Evolutionary conservation across 2,888 invertebrate species (phyloP).

Genomic region (Polymixis lichenea): DNA sequence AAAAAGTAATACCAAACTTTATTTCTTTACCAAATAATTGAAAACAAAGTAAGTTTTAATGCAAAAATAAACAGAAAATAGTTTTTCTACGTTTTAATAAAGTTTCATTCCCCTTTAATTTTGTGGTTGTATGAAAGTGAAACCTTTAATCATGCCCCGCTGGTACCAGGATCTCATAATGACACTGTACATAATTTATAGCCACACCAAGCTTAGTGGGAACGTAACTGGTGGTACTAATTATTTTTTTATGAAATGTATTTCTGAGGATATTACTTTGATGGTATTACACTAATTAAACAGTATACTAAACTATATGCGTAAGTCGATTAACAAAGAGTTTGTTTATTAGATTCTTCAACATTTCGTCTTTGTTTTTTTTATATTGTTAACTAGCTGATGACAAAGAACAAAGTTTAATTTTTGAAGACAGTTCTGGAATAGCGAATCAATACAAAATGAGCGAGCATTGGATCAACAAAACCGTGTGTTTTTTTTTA

Average conservation of each 20-base stretch:
- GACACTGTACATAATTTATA: constrained; percentile 62
- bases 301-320: not conserved
- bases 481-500: not conserved
- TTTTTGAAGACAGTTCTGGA: not conserved
- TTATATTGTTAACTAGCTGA: not conserved
- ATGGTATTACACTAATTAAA: constrained; percentile 7
- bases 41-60: not conserved
- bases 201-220: constrained; percentile 28
- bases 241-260: not conserved
- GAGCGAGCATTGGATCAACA: not conserved
- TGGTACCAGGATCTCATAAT: constrained; percentile 71
- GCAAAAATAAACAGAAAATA: not conserved
- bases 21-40: not conserved
- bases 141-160: constrained; percentile 51
- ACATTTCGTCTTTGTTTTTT: no score
- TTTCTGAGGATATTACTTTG: constrained; percentile 9
- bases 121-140: constrained; percentile 42
- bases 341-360: not conserved
- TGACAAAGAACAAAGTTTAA: not conserved
- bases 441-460: not conserved
- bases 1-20: not conserved
- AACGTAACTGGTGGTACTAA: constrained; percentile 27
- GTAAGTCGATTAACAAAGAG: not conserved
- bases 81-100: constrained; percentile 30
- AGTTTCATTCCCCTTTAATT: constrained; percentile 31